Conservation (phyloP, 2,888 invertebrate species). For the Bugula neritina region DNA sequence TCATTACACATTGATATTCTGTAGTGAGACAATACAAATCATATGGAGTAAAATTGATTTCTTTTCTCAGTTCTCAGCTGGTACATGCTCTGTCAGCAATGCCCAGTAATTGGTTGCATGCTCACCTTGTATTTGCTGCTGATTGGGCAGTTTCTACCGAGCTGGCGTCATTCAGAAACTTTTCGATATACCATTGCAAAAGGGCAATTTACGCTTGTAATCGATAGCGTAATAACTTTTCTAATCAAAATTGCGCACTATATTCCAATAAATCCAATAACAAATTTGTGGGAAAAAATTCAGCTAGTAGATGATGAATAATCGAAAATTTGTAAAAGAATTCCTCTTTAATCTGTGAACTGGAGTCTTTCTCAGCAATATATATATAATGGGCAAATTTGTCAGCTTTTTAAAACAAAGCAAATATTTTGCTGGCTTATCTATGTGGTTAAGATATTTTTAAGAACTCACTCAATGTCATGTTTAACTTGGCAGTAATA, state of each 20-base stretch:
- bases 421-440: too few species aligned
- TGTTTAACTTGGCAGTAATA: too few species aligned
- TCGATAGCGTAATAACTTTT: neutral
- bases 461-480: too few species aligned
- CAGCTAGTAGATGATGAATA: too few species aligned
- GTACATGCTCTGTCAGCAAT: too few species aligned
- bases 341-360: too few species aligned
- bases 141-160: neutral
- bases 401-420: too few species aligned
- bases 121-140: neutral
- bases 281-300: neutral
- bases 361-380: too few species aligned
- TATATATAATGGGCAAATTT: too few species aligned
- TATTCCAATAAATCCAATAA: neutral
- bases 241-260: neutral
- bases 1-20: slow-evolving; percentile 16
- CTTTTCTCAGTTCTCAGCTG: neutral
- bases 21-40: neutral
- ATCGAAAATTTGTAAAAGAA: too few species aligned
- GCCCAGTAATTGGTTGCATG: too few species aligned
- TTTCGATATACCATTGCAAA: neutral
- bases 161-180: neutral
- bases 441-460: too few species aligned
- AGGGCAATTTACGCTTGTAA: neutral
- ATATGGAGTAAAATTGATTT: neutral